A percentile compares a stretch with the other conserved stretches of the same genome.
These are phyloP conservation scores for Andrena flavipes DNA, from an alignment of 2,888 invertebrate genomes.

Conservation along the genomic window DNA sequence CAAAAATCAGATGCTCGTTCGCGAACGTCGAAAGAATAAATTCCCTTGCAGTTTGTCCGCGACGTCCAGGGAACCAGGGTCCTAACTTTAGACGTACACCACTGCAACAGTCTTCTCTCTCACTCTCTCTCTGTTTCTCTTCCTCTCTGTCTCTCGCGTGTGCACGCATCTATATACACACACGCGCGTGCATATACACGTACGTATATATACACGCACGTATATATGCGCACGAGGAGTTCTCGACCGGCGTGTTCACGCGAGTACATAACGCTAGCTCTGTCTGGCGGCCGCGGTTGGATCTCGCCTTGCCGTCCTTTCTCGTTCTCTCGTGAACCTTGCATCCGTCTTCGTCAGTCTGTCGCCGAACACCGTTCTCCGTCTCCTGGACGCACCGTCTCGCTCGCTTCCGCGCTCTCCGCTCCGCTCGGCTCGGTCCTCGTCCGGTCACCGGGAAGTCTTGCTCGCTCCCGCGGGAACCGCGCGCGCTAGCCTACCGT, in stretches of 20 bases:
- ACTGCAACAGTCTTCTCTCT: constrained; percentile 54
- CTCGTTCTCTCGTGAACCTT: constrained; percentile 51
- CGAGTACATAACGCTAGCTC: constrained; percentile 59
- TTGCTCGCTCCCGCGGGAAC: constrained; percentile 60
- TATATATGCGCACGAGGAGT: constrained; percentile 6
- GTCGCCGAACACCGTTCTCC: constrained; percentile 55
- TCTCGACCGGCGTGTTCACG: constrained; percentile 58
- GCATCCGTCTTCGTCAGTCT: constrained; percentile 63
- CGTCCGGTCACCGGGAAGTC: constrained; percentile 51
- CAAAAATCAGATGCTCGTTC: constrained; percentile 6
- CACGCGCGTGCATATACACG: background rate
- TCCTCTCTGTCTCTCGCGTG: constrained; percentile 38
- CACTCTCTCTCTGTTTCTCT: constrained; percentile 25
- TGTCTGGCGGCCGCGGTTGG: constrained; percentile 39
- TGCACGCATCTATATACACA: constrained; percentile 42
- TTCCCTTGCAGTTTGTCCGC: constrained; percentile 35
- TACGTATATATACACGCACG: background rate
- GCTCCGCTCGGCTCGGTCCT: constrained; percentile 54
- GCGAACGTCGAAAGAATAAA: constrained; percentile 34
- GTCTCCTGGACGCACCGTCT: constrained; percentile 43
- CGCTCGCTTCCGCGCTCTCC: constrained; percentile 48
- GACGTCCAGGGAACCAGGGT: constrained; percentile 44
- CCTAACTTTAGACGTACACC: constrained; percentile 62
- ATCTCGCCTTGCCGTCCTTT: constrained; percentile 43
- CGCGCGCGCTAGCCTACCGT: constrained; percentile 14